Evolutionary conservation across 30 jellyfish, hydroid and myxozoan species (phyloP), one percentile per base, ranked within the genome.

Genomic region (Pelagia noctiluca): DNA sequence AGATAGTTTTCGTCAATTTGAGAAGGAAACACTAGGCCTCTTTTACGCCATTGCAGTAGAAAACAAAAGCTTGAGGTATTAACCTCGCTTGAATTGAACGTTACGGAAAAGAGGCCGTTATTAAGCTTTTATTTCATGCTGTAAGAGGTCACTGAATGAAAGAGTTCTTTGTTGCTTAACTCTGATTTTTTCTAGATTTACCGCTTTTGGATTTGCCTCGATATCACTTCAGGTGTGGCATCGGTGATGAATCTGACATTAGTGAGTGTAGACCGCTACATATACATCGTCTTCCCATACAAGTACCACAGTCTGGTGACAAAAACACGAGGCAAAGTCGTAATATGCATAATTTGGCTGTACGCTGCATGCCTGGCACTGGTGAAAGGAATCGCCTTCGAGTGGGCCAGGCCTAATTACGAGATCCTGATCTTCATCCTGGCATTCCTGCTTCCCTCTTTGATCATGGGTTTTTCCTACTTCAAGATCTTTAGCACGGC

Each of bases 371-470:
- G 24, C 53, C 26, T 82, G 29, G 46, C 93, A 2, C 21, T 71
- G 2, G 68, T 80, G 0, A 74, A 71, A 60, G 94, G 79, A 3
- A 11, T 78, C 11, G 38, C 68, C 72, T 78, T 88, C 70, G 73
- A 71, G 5, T 52, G 84, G 80, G 65, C 69, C 30, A 62, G 85
- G 31, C 89, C 85, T 8, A 71, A 80, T 35, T 88, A 68, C 50
- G 89, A 81, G 50, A 30, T 81, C 34, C 18, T 73, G 32, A 61
- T 88, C n/a, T 80, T 88, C 78, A 34, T 63, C 0, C 33, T 80
- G 72, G 97, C 86, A 2, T 88, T 63, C 62, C 29, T 85, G 34
- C 76, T 76, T 18, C 97, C 97, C 1, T 47, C 81, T 4, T 18
- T 79, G 3, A 60, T 80, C 47, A 60, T 88, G 23, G 72, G 52